Evolutionary conservation across 2,888 invertebrate genomes (phyloP).

Genomic region (Myopa testacea): DNA sequence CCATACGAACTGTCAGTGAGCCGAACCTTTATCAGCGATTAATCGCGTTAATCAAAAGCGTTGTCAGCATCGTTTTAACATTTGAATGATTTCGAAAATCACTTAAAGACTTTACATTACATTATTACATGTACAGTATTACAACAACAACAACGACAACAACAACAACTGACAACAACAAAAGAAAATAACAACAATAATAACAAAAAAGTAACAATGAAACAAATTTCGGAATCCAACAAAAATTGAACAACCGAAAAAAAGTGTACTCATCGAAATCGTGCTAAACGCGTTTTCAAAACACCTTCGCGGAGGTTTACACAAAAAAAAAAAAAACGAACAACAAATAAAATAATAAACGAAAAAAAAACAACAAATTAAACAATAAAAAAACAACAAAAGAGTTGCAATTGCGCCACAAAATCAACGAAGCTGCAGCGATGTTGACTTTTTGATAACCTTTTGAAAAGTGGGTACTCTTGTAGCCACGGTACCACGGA

Average conservation of each 20-base stretch:
- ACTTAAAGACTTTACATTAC: conserved; percentile 17
- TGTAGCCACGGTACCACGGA: background rate
- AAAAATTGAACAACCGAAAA: background rate
- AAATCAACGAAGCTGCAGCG: conserved; percentile 40
- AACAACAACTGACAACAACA: conserved; percentile 10
- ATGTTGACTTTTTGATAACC: conserved; percentile 44
- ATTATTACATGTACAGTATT: background rate
- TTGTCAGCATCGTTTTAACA: conserved; percentile 65
- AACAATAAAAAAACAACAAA: conserved; percentile 23
- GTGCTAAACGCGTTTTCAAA: conserved; percentile 13
- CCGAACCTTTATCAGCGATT: conserved; percentile 61
- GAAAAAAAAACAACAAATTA: background rate
- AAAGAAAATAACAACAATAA: background rate
- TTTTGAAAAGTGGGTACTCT: background rate
- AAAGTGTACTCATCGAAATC: background rate
- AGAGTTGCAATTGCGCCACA: conserved; percentile 41
- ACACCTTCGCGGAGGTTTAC: background rate
- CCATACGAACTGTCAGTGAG: conserved; percentile 53
- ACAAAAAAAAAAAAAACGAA: background rate
- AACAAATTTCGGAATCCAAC: no score
- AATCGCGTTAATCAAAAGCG: conserved; percentile 66
- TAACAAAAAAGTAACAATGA: background rate
- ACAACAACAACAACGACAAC: background rate
- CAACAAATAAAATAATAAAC: conserved; percentile 4
- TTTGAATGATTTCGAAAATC: conserved; percentile 40